Evolutionary conservation across 1,140 invertebrate genomes (phyloP).

Genomic region (Drosophila athabasca): DNA sequence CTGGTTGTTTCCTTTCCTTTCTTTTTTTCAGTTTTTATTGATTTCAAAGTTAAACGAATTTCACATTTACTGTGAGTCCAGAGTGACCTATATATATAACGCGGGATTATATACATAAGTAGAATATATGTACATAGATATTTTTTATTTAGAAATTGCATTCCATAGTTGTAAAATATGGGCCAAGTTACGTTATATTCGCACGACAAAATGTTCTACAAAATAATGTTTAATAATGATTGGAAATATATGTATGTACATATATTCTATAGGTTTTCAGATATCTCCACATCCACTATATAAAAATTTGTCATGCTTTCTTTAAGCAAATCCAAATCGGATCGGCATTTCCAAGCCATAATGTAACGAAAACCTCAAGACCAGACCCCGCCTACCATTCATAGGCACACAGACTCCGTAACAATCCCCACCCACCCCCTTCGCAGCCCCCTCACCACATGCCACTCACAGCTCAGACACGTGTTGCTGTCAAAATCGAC

Average conservation of each 20-base stretch:
- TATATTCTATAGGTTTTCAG: too few species aligned
- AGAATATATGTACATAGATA: not conserved
- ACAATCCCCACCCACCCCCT: slow-evolving; percentile 5
- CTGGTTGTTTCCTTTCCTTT: not conserved
- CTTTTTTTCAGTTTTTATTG: slow-evolving; percentile 28
- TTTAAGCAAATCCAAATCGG: too few species aligned
- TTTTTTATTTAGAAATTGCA: not conserved
- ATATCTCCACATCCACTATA: too few species aligned
- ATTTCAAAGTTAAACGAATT: slow-evolving; percentile 24
- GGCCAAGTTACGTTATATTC: too few species aligned
- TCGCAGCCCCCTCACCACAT: not conserved
- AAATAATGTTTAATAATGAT: too few species aligned
- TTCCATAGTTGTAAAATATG: too few species aligned
- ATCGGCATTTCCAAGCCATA: too few species aligned
- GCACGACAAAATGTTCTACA: too few species aligned
- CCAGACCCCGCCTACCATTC: not conserved
- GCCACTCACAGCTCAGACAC: slow-evolving; percentile 45
- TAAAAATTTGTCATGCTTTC: too few species aligned
- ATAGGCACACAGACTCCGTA: not conserved
- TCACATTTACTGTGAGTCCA: slow-evolving; percentile 12
- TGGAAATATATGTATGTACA: too few species aligned
- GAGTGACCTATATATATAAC: slow-evolving; percentile 24
- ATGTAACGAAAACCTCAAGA: too few species aligned
- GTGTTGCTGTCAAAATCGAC: slow-evolving; percentile 27
- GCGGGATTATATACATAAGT: not conserved